Evolutionary conservation across 2,797 vertebrate genomes (phyloP), one percentile per base, ranked within the genome.

Genomic region (Melanotaenia maccullochi): DNA sequence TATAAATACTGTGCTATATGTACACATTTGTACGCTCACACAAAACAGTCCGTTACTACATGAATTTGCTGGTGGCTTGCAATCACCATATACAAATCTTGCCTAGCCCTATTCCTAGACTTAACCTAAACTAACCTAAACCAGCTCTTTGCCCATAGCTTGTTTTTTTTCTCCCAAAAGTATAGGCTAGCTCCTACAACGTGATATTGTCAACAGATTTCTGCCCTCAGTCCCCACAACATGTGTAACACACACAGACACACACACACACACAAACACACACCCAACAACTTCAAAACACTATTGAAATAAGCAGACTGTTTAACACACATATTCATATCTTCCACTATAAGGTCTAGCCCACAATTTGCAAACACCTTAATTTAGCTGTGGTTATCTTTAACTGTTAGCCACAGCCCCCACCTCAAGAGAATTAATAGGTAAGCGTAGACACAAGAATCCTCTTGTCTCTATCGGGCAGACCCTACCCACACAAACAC

Each of bases 311-410:
- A 62, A 76, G 47, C 36, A 68, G 80, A 75, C 78, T 83, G 66
- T 78, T 86, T 81, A 55, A 77, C 75, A 71, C 75, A 79, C 75
- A 78, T 16, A 66, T 80, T 25, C 24, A 25, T 25, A 2, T 69
- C 71, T 79, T 62, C 71, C 80, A 67, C 80, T 74, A 85, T 80
- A 79, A 7, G 44, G 60, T 75, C 74, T 70, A 28, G 52, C 64
- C 69, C 63, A 65, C 59, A 63, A 63, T 83, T 86, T 85, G 80
- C 75, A 80, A 82, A 88, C 75, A 85, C 68, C 84, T 85, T 83
- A 88, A 81, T 85, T 81, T 90, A 90, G 87, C 83, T 89, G 87
- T 80, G 87, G 87, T 90, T 78, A 83, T 64, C 72, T 77, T 76
- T 61, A 78, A 79, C 83, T 35, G 57, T 85, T 83, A 85, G 85